Percentiles rank a stretch among this genome's conserved stretches.
These are phyloP conservation scores for Periplaneta americana DNA, from an alignment of 1,140 invertebrate species.

Conservation along the genomic window DNA sequence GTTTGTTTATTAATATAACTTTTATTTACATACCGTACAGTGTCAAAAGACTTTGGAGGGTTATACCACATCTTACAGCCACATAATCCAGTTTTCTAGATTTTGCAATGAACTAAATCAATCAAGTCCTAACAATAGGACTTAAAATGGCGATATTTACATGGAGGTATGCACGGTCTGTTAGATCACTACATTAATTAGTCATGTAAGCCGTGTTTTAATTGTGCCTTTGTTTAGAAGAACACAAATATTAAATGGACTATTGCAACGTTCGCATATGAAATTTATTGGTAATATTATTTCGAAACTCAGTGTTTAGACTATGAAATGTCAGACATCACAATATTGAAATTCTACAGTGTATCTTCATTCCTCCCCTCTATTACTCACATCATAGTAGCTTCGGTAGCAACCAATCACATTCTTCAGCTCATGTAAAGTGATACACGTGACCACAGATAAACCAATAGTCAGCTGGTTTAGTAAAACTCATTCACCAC, in stretches of 20 bases:
- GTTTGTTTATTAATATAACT: too few species aligned
- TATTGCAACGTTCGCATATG: background rate
- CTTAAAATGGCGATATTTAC: background rate
- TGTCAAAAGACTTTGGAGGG: too few species aligned
- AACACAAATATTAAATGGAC: background rate
- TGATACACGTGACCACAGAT: conserved; percentile 9
- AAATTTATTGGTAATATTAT: background rate
- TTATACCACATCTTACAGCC: too few species aligned
- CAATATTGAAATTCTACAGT: background rate
- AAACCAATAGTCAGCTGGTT: conserved; percentile 8
- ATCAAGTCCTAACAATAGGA: background rate
- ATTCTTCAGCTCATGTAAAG: background rate
- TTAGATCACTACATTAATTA: background rate
- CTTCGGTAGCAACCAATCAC: conserved; percentile 15
- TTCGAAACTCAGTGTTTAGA: background rate
- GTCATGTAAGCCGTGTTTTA: background rate
- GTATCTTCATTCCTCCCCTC: background rate
- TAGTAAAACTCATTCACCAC: conserved; percentile 16
- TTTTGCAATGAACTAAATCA: too few species aligned
- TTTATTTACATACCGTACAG: too few species aligned
- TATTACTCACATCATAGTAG: background rate
- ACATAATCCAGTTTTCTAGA: too few species aligned
- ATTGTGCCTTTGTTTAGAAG: background rate
- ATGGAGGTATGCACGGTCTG: background rate
- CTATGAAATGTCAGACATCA: background rate